Conservation (phyloP, 2,797 vertebrate genomes). For the Tarsius wallacei region DNA sequence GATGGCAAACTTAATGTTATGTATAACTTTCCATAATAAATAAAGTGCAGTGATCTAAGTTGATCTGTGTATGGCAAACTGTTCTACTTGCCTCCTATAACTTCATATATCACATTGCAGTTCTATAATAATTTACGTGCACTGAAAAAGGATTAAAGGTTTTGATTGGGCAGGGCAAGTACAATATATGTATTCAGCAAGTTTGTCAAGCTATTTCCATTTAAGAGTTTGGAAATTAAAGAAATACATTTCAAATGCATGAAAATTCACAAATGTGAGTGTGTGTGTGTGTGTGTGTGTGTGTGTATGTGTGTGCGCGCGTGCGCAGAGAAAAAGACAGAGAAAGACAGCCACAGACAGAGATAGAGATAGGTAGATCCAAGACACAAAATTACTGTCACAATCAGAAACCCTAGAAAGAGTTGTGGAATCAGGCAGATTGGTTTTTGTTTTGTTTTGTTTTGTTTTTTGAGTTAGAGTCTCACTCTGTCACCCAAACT, state of each 20-base stretch:
- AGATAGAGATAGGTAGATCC: background rate
- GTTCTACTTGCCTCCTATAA: background rate
- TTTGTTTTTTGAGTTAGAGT: too few relatives aligned
- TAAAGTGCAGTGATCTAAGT: background rate
- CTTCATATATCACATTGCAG: background rate
- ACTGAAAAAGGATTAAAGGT: background rate
- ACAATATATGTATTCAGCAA: background rate
- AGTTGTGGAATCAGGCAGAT: background rate
- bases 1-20: background rate
- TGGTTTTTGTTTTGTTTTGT: background rate
- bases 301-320: background rate
- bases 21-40: background rate
- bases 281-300: background rate
- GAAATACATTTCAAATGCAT: background rate
- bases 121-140: background rate
- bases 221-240: slow-evolving; percentile 21
- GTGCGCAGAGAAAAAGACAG: background rate
- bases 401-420: background rate
- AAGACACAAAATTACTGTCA: background rate
- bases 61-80: background rate
- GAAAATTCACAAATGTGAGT: background rate
- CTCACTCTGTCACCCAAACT: too few relatives aligned
- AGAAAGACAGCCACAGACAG: background rate
- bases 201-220: background rate
- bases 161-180: background rate